Conservation (phyloP, 1,140 invertebrate species). For the Ceratosolen solmsi region DNA sequence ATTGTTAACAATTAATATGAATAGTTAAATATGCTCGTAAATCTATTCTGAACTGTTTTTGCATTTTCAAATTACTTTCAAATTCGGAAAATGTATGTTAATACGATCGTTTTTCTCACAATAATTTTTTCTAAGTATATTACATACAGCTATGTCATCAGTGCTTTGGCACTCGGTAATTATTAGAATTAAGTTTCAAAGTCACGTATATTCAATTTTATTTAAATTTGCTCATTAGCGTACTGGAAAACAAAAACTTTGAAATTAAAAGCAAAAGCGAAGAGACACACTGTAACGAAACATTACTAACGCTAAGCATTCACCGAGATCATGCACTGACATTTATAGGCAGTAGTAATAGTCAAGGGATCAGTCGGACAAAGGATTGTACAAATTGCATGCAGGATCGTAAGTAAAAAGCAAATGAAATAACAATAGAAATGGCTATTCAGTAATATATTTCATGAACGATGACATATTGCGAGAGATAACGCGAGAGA, state of each 20-base stretch:
- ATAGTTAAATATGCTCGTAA: too few relatives aligned
- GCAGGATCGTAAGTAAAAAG: too few relatives aligned
- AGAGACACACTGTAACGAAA: background rate
- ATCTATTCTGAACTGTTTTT: too few relatives aligned
- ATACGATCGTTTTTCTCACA: background rate
- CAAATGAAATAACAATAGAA: background rate
- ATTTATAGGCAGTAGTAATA: background rate
- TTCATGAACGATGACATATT: background rate
- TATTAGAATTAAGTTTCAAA: too few relatives aligned
- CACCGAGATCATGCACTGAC: background rate
- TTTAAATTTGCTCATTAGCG: constrained; percentile 19
- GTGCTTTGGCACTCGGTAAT: too few relatives aligned
- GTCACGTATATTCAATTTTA: background rate
- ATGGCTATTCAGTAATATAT: background rate
- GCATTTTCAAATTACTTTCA: too few relatives aligned
- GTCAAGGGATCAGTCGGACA: constrained; percentile 21
- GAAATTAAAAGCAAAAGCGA: background rate
- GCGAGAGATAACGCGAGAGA: background rate
- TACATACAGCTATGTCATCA: too few relatives aligned
- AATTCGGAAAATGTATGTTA: too few relatives aligned
- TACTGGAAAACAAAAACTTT: background rate
- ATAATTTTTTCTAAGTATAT: background rate
- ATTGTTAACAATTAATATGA: too few relatives aligned
- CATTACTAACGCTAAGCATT: background rate
- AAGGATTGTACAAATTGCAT: background rate